Base-by-base conservation (phyloP, 2,797 vertebrate species). In the Lagorchestes hirsutus region DNA sequence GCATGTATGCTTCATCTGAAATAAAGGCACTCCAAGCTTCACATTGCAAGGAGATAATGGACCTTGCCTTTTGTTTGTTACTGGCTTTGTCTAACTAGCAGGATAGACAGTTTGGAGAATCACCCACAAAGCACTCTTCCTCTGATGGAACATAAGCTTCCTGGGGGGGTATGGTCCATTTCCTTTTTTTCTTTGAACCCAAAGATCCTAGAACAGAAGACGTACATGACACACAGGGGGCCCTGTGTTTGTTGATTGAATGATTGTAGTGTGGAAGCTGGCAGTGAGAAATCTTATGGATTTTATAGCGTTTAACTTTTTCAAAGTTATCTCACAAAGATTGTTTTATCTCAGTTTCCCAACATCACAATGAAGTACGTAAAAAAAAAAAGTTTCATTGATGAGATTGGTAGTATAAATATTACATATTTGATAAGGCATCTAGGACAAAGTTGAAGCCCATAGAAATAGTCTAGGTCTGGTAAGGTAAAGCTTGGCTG, bases 381-480 rank as follows among this genome's bases (percentile, higher is more conserved):
- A 31, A 8, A 18, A 40, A 56, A 56, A n/a, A n/a, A 74, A 18
- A 74, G 34, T 74, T 74, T 40, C 16, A 74, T 74, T 74, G 34
- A n/a, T n/a, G 62, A 74, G 34, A 40, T 22, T 74, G 16, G 34
- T 18, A n/a, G n/a, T 74, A n/a, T 74, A 67, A 67, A 6, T 74
- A 18, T 40, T 74, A 74, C 40, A 96, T 91, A 31, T 52, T 92
- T 82, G 93, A 55, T 94, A 90, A 57, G 90, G 95, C 96, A 95
- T 97, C 93, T 96, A 90, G 92, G 92, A 54, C 87, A 96, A 96
- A 92, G 93, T 92, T 93, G 95, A 95, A 93, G 94, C 94, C 95
- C 96, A 96, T 96, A 93, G 96, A 97, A 91, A 90, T 96, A 93
- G 97, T 67, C 46, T 59, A 95, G 91, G 92, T 92, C 93, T 40